A percentile compares a stretch with the other conserved stretches of the same genome.
Conservation (phyloP, 2,888 invertebrate genomes). For the Troilus luridus region DNA sequence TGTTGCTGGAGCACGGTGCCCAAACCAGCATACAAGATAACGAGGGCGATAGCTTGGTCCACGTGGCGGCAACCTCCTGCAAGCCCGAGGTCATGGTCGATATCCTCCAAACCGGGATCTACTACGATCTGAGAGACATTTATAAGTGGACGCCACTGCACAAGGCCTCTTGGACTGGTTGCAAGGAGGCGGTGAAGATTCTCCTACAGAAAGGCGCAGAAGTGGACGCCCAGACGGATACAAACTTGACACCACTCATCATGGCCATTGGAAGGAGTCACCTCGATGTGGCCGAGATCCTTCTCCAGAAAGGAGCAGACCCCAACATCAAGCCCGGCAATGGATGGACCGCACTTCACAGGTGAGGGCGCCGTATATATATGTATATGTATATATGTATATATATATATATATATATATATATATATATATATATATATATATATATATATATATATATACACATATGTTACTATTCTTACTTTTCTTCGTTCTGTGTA, state of each 20-base stretch:
- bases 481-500: too few species aligned
- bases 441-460: too few species aligned
- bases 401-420: not conserved
- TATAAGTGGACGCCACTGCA: not conserved
- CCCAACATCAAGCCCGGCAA: slow-evolving; percentile 15
- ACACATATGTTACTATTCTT: too few species aligned
- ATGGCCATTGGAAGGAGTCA: not conserved
- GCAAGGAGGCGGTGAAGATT: not conserved
- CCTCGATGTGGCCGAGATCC: not conserved
- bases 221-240: not conserved
- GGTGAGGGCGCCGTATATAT: not conserved
- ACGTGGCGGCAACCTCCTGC: not conserved
- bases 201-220: not conserved
- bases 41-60: not conserved
- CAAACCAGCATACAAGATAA: not conserved
- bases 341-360: slow-evolving; percentile 36
- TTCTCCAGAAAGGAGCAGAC: not conserved
- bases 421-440: too few species aligned
- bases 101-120: not conserved
- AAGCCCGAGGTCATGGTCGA: not conserved
- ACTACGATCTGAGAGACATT: not conserved
- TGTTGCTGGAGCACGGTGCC: not conserved
- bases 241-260: not conserved
- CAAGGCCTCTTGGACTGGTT: not conserved
- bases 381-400: not conserved